phyloP scores from a whole-genome alignment of 35 echinoderm and acorn worm genomes.

The Amphiura filiformis region DNA sequence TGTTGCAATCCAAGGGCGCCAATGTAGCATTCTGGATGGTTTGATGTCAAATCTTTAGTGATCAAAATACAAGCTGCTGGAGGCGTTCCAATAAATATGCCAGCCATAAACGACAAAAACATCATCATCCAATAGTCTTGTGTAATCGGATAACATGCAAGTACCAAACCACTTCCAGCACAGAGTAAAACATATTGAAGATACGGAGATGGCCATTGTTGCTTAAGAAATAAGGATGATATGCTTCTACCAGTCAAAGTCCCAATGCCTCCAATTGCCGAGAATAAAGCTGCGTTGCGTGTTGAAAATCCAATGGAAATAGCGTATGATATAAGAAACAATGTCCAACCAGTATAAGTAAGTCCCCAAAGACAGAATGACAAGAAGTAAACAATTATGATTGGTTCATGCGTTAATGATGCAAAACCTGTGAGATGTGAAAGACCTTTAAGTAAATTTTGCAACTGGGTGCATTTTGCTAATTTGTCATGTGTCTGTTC shows the following conservation, averaged over 20 bases:
- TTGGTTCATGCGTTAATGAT: background rate
- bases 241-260: background rate
- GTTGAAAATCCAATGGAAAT: background rate
- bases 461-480: too few species aligned
- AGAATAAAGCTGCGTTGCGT: background rate
- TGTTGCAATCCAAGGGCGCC: background rate
- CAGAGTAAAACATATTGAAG: background rate
- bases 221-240: background rate
- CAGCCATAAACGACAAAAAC: background rate
- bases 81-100: background rate
- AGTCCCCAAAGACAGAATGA: background rate
- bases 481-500: too few species aligned
- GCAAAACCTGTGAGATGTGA: background rate
- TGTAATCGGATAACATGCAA: background rate
- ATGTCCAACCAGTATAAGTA: background rate
- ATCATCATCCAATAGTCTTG: background rate
- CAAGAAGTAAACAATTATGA: background rate
- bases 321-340: background rate
- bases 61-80: background rate
- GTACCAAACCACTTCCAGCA: background rate
- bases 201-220: background rate
- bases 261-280: background rate
- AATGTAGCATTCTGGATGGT: background rate
- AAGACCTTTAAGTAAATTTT: too few species aligned
- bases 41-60: background rate